phyloP scores from a whole-genome alignment of 2,797 vertebrate species.

The Hipposideros larvatus region DNA sequence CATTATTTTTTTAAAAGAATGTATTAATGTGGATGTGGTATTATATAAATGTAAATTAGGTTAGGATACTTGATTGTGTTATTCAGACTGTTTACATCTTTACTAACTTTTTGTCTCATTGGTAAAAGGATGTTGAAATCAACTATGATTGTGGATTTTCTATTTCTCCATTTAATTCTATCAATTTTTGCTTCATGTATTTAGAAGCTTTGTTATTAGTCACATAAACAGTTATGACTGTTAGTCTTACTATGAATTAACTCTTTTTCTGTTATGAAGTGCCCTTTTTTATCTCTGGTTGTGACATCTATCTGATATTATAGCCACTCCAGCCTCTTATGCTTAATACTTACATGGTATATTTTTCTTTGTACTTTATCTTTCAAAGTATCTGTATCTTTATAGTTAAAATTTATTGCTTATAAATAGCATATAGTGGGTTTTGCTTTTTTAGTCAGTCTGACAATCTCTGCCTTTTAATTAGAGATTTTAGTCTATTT shows the following conservation, averaged over 20 bases:
- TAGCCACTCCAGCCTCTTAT: neutral
- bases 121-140: neutral
- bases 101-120: neutral
- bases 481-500: slow-evolving; percentile 39
- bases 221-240: neutral
- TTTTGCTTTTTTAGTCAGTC: slow-evolving; percentile 1
- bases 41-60: slow-evolving; percentile 18
- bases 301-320: neutral
- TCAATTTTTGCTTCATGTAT: neutral
- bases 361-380: slow-evolving; percentile 21
- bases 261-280: neutral
- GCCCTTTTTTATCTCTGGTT: neutral
- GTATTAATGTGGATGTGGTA: neutral
- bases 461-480: slow-evolving; percentile 46
- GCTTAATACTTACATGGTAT: neutral
- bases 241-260: neutral
- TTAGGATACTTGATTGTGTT: neutral
- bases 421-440: neutral
- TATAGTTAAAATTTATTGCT: neutral
- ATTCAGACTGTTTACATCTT: neutral
- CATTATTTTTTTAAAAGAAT: neutral
- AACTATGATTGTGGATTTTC: slow-evolving; percentile 34
- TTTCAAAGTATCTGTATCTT: neutral
- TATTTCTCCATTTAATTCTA: slow-evolving; percentile 9
- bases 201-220: neutral